Conservation (phyloP, 2,888 invertebrate species). For the Macroteleia sp. region DNA sequence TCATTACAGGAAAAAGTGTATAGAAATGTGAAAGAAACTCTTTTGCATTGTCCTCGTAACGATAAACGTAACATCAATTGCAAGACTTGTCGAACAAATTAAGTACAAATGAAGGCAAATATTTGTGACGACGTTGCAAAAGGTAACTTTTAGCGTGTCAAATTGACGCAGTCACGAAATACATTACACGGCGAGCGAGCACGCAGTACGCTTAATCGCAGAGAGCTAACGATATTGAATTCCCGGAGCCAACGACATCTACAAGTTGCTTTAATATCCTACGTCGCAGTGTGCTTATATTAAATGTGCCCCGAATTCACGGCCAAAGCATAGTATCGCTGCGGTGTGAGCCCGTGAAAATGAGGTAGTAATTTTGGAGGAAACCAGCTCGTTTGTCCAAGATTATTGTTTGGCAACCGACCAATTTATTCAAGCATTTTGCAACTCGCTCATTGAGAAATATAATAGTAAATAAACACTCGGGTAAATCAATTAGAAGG, state of each 20-base stretch:
- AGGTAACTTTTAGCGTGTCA: constrained; percentile 19
- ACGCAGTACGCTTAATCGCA: constrained; percentile 52
- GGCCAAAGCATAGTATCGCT: constrained; percentile 43
- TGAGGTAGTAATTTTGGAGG: constrained; percentile 64
- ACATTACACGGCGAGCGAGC: constrained; percentile 47
- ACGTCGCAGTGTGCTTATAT: constrained; percentile 55
- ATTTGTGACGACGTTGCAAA: constrained; percentile 22
- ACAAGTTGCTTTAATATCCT: constrained; percentile 59
- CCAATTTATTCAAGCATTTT: constrained; percentile 58
- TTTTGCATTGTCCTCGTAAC: not conserved
- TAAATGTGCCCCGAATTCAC: constrained; percentile 55
- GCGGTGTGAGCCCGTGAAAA: constrained; percentile 48
- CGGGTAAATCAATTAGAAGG: constrained; percentile 28
- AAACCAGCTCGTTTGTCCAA: constrained; percentile 64
- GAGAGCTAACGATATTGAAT: constrained; percentile 61
- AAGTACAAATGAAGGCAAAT: constrained; percentile 24
- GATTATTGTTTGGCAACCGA: constrained; percentile 64
- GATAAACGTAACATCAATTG: not conserved
- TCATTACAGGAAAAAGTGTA: not conserved
- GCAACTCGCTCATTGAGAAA: constrained; percentile 36
- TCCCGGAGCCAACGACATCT: constrained; percentile 57
- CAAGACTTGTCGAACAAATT: not conserved
- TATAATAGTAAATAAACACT: constrained; percentile 36
- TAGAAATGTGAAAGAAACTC: not conserved
- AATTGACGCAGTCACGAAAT: constrained; percentile 52